phyloP scores from a whole-genome alignment of 2,797 vertebrate genomes.

The Australoheros facetus region DNA sequence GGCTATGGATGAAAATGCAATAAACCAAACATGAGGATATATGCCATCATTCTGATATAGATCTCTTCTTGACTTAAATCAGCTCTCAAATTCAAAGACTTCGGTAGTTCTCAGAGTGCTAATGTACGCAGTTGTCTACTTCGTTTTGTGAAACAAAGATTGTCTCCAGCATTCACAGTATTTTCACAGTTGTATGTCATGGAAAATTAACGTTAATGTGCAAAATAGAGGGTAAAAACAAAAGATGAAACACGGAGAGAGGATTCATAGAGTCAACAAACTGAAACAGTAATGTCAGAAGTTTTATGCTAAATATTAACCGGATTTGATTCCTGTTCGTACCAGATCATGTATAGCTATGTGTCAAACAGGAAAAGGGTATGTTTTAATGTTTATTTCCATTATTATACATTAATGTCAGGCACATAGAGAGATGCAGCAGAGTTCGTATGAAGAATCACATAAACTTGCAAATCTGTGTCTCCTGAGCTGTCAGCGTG shows the following conservation, averaged over 20 bases:
- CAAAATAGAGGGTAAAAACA: background rate
- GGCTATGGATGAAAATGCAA: constrained; percentile 40
- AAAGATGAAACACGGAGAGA: background rate
- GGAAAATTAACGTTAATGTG: background rate
- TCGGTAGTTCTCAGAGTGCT: background rate
- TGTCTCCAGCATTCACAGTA: background rate
- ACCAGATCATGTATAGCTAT: background rate
- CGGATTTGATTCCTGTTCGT: background rate
- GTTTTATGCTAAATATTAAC: background rate
- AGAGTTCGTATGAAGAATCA: background rate
- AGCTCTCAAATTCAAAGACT: constrained; percentile 24
- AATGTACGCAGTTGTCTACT: background rate
- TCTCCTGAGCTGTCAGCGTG: background rate
- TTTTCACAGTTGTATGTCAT: background rate
- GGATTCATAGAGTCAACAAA: background rate
- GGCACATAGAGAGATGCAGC: background rate
- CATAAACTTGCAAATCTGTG: background rate
- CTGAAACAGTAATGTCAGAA: background rate
- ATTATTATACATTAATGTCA: background rate
- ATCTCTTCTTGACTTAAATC: constrained; percentile 17
- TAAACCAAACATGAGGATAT: constrained; percentile 30
- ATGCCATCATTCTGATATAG: constrained; percentile 15
- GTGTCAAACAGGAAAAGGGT: no score
- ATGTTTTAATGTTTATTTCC: no score
- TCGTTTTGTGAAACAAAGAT: background rate